Evolutionary conservation across 2,113 vertebrate species (phyloP), one percentile per base, ranked within the genome.

Genomic region (Myotis brandtii): DNA sequence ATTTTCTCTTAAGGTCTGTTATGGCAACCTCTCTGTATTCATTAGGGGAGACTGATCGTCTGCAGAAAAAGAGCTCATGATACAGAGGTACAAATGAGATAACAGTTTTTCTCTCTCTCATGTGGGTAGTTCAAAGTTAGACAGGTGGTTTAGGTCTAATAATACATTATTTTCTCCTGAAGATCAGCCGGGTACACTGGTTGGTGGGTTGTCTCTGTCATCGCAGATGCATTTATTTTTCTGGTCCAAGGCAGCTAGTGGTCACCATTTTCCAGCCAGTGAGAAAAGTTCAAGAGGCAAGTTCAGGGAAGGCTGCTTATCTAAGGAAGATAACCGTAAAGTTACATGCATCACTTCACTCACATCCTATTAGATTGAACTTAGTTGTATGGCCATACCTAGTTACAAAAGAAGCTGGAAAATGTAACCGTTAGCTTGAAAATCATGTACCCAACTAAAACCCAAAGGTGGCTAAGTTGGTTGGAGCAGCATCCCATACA

Each of bases 21-120:
- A 70, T 82, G 93, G 90, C 48, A 82, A 52, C 40, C 54, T 89
- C 37, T 89, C n/a, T 91, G 17, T 70, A 59, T 93, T 85, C 56
- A 88, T 81, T 21, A 83, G 27, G 6, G 27, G 46, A 82, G 14
- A 48, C 32, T 66, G 54, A 54, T 52, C 64, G 72, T 77, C 67
- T 48, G 12, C 27, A 79, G 25, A 13, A 88, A 67, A 88, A 77
- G 12, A 50, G 0, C 9, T 89, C 37, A 81, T 32, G n/a, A 37
- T 40, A 64, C 10, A 48, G 12, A 48, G 18, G 7, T 64, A 34
- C 37, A 82, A 66, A 62, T n/a, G 30, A 85, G 54, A 52, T 27
- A 52, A 23, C 56, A 50, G 5, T 70, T 89, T 30, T 81, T 50
- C 93, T 34, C 50, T 54, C 16, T 67, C 23, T 82, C 40, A 16